These are phyloP conservation scores for Andinoacara biseriatus DNA, from an alignment of 2,113 vertebrate species.

Conservation along the genomic window DNA sequence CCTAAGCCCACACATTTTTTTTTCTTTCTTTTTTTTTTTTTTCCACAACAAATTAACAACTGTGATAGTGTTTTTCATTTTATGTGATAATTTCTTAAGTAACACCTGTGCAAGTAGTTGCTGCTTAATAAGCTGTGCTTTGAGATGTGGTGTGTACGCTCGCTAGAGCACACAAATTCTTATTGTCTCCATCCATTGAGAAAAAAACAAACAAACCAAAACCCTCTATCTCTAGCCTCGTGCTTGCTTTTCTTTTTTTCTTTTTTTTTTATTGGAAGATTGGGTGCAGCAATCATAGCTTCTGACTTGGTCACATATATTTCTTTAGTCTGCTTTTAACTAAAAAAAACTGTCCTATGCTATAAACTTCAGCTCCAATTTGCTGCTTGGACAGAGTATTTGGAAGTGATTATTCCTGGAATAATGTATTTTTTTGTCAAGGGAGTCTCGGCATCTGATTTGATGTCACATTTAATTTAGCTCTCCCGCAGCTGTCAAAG, in stretches of 20 bases:
- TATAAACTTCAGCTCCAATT: slow-evolving; percentile 30
- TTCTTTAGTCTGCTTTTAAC: background rate
- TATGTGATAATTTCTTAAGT: slow-evolving; percentile 48
- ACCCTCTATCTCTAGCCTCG: background rate
- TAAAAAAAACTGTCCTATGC: too few relatives aligned
- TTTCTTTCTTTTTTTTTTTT: background rate
- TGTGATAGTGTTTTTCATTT: slow-evolving; percentile 53
- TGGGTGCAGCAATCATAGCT: background rate
- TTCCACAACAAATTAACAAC: slow-evolving; percentile 57
- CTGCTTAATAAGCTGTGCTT: slow-evolving; percentile 26
- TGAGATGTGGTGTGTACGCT: background rate
- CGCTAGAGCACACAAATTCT: background rate
- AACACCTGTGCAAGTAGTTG: slow-evolving; percentile 47
- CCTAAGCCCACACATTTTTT: slow-evolving; percentile 26
- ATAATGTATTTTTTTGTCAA: slow-evolving; percentile 32
- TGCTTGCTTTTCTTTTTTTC: background rate
- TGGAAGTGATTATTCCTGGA: slow-evolving; percentile 44
- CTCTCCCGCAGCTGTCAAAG: slow-evolving; percentile 40
- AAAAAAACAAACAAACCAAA: background rate
- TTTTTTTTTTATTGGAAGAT: background rate
- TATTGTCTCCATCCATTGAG: slow-evolving; percentile 2
- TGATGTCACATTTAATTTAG: slow-evolving; percentile 55
- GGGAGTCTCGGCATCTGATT: slow-evolving; percentile 44
- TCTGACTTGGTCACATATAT: background rate
- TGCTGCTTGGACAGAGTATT: slow-evolving; percentile 5